Conservation (phyloP, 2,113 vertebrate species). For the Peromyscus californicus region DNA sequence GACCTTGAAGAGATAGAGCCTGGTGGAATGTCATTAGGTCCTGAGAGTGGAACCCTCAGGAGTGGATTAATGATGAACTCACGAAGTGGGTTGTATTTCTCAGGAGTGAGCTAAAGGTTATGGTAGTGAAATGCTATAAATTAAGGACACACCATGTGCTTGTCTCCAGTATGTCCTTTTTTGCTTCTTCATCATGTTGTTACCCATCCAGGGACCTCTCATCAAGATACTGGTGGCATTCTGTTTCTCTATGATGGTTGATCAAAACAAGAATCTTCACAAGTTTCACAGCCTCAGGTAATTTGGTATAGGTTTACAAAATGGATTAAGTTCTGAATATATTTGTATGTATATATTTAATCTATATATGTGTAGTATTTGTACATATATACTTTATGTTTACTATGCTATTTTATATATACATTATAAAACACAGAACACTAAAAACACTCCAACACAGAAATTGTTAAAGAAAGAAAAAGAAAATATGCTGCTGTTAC, state of each 20-base stretch:
- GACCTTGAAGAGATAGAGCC: background rate
- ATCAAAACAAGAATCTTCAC: background rate
- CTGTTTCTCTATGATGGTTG: background rate
- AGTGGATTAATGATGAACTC: background rate
- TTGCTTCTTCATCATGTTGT: background rate
- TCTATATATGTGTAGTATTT: background rate
- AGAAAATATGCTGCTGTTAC: background rate
- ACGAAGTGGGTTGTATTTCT: background rate
- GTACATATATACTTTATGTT: background rate
- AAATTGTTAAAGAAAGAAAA: conserved; percentile 40
- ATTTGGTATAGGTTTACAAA: background rate
- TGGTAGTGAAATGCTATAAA: background rate
- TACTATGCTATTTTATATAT: conserved; percentile 23
- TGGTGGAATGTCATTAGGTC: background rate
- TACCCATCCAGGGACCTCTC: background rate
- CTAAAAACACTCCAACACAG: conserved; percentile 35
- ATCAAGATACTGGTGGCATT: background rate
- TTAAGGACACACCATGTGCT: background rate
- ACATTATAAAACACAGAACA: background rate
- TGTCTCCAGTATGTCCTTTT: background rate
- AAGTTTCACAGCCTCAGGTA: background rate
- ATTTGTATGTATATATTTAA: conserved; percentile 12
- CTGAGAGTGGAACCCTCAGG: background rate
- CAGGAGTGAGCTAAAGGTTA: background rate
- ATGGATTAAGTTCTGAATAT: background rate